Evolutionary conservation across 37 sponge, comb jelly and placozoan species (phyloP).

Genomic region (Beroe forskalii): DNA sequence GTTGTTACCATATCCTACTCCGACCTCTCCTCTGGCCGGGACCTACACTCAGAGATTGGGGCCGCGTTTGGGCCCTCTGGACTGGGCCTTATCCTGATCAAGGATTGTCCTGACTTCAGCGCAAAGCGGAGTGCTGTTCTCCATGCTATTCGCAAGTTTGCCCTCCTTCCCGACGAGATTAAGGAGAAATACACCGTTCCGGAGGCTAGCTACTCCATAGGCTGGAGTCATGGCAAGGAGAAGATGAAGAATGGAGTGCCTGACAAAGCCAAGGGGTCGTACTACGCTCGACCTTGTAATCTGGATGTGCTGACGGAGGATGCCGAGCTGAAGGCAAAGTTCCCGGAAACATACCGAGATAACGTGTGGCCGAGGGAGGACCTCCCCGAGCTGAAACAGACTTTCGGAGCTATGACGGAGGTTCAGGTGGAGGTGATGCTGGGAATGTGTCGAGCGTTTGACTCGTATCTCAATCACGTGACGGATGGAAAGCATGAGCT

Average conservation of each 20-base stretch:
- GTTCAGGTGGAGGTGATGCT: slow-evolving; percentile 2
- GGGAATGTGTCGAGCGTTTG: not conserved
- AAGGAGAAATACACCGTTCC: slow-evolving; percentile 19
- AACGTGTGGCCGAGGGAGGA: slow-evolving; percentile 39
- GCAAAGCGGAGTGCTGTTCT: not conserved
- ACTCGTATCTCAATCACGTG: not conserved
- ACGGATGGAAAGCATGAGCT: not conserved
- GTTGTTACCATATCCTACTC: slow-evolving; percentile 1
- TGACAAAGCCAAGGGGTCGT: slow-evolving; percentile 19
- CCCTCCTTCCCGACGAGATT: not conserved
- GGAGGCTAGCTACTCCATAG: not conserved
- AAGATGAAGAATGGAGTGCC: slow-evolving; percentile 50
- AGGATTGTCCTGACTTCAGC: slow-evolving; percentile 22
- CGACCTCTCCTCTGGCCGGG: not conserved
- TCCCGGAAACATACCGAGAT: not conserved
- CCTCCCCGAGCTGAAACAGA: not conserved
- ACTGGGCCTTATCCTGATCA: slow-evolving; percentile 20
- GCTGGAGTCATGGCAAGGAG: slow-evolving; percentile 54
- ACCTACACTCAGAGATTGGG: slow-evolving; percentile 1
- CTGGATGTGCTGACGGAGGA: slow-evolving; percentile 1
- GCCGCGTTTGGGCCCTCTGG: not conserved
- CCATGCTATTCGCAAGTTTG: slow-evolving; percentile 2
- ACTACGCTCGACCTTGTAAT: slow-evolving; percentile 12
- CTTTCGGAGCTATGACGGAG: not conserved
- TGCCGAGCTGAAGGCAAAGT: not conserved